phyloP scores from a whole-genome alignment of 1,140 invertebrate genomes.

The Bombus turneri region DNA sequence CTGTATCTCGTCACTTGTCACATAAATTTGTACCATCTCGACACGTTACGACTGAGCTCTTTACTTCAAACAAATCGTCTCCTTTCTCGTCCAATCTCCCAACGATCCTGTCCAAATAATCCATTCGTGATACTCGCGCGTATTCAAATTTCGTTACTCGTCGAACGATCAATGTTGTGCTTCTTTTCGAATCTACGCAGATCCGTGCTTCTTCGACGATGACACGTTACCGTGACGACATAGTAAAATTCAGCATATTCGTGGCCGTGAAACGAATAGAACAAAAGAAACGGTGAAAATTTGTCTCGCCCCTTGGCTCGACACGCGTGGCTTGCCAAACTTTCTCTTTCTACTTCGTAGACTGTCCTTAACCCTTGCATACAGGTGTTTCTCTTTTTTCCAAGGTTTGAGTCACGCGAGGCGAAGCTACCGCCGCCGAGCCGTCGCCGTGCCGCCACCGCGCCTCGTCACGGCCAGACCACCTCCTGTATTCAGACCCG shows the following conservation, averaged over 20 bases:
- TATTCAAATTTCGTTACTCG: neutral
- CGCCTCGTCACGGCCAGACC: neutral
- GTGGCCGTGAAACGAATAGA: slow-evolving; percentile 31
- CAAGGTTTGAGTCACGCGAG: slow-evolving; percentile 56
- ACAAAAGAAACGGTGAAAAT: slow-evolving; percentile 41
- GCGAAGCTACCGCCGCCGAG: slow-evolving; percentile 14
- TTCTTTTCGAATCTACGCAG: neutral
- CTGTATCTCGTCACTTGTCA: slow-evolving; percentile 43
- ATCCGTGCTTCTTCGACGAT: neutral
- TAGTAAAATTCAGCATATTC: neutral
- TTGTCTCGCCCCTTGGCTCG: slow-evolving; percentile 18
- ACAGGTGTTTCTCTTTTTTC: slow-evolving; percentile 52
- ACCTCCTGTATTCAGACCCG: slow-evolving; percentile 22
- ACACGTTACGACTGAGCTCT: slow-evolving; percentile 26
- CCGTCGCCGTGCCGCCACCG: neutral
- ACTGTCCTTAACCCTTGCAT: slow-evolving; percentile 47
- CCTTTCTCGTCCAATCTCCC: neutral
- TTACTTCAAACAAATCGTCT: slow-evolving; percentile 29
- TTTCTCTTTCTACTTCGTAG: neutral
- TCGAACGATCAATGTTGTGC: too few species aligned
- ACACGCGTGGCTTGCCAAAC: slow-evolving; percentile 16
- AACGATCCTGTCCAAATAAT: neutral
- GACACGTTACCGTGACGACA: neutral
- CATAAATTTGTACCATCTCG: slow-evolving; percentile 48
- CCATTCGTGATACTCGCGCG: neutral